These are phyloP conservation scores for Petrolisthes manimaculis DNA, from an alignment of 2,888 invertebrate species.

Conservation along the genomic window DNA sequence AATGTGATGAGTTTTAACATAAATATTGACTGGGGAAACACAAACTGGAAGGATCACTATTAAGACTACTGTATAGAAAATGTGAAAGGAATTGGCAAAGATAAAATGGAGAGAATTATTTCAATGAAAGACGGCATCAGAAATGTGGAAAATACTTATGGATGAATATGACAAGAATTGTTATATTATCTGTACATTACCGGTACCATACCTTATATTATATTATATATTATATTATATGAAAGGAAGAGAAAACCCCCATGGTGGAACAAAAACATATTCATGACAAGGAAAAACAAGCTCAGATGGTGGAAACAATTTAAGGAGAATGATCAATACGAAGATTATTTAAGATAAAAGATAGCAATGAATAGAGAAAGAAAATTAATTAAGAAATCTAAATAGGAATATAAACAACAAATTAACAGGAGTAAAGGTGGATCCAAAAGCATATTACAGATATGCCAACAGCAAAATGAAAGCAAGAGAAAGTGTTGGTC, in stretches of 20 bases:
- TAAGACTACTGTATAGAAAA: not conserved
- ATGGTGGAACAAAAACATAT: slow-evolving; percentile 13
- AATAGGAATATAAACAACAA: not conserved
- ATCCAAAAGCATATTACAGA: not conserved
- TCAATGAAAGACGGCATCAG: not conserved
- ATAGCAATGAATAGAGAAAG: not conserved
- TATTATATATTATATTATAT: too few species aligned
- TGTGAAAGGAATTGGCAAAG: not conserved
- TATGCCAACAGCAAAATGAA: not conserved
- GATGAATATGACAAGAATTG: slow-evolving; percentile 1
- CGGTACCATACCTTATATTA: too few species aligned
- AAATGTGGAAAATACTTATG: not conserved
- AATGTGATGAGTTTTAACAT: not conserved
- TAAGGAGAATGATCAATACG: slow-evolving; percentile 6
- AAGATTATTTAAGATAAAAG: not conserved
- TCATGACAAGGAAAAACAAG: slow-evolving; percentile 9
- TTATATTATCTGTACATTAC: not conserved
- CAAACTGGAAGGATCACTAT: not conserved
- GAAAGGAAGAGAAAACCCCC: slow-evolving; percentile 4
- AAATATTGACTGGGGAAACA: not conserved
- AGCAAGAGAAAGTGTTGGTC: slow-evolving; percentile 10
- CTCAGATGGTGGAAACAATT: slow-evolving; percentile 8
- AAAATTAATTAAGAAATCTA: not conserved
- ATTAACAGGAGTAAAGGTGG: slow-evolving; percentile 4
- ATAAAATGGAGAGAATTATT: not conserved